Percentiles rank a stretch among this genome's conserved stretches.
Conservation (phyloP, 2,113 vertebrate species). For the Pterocles gutturalis region DNA sequence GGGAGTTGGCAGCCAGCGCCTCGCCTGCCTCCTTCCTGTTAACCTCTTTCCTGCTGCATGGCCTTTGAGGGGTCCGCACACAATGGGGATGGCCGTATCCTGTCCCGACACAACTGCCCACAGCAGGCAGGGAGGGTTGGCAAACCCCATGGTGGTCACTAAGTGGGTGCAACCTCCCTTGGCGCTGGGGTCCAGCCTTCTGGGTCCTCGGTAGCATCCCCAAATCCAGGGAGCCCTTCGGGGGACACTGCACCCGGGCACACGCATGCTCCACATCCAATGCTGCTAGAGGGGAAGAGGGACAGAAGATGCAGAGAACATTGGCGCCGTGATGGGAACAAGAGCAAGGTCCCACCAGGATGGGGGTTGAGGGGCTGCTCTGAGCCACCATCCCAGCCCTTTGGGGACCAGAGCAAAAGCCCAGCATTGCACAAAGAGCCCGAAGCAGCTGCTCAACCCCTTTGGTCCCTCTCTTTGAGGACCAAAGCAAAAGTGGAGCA, state of each 20-base stretch:
- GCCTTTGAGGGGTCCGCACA: neutral
- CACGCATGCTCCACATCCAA: rapidly evolving
- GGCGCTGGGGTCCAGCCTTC: neutral
- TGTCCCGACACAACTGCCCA: neutral
- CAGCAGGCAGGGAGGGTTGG: neutral
- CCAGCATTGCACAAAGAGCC: neutral
- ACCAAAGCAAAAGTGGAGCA: neutral
- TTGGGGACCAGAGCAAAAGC: neutral
- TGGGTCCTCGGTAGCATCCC: neutral
- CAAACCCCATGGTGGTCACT: neutral
- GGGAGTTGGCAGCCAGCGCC: constrained; percentile 13
- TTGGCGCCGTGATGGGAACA: rapidly evolving
- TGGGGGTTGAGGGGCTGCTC: neutral
- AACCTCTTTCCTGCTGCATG: constrained; percentile 4
- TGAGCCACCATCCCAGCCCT: rapidly evolving
- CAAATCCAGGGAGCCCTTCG: neutral
- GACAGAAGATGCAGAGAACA: neutral
- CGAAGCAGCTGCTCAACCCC: rapidly evolving
- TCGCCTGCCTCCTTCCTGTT: constrained; percentile 20
- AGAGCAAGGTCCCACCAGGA: neutral
- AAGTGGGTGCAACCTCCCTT: neutral
- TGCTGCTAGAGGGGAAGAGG: neutral
- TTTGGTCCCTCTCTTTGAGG: neutral
- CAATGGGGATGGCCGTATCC: rapidly evolving
- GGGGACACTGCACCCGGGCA: rapidly evolving